These are phyloP conservation scores for Noctilio leporinus DNA, from an alignment of 2,113 vertebrate species.

Conservation along the genomic window DNA sequence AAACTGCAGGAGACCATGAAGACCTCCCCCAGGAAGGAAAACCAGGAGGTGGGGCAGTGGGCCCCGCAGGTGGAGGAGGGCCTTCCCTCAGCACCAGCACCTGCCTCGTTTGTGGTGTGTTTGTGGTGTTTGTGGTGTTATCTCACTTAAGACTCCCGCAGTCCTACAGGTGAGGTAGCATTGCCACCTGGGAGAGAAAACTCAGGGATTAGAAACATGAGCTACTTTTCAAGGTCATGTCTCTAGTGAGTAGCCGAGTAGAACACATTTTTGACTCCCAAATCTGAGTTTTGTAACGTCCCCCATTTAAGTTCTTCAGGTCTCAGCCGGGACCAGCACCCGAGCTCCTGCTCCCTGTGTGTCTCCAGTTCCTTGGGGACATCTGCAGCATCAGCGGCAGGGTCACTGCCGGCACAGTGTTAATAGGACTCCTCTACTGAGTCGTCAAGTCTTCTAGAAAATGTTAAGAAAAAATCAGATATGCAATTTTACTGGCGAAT, in stretches of 20 bases:
- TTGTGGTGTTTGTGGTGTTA: too few relatives aligned
- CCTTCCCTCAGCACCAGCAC: accelerated
- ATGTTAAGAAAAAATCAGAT: neutral
- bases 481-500: neutral
- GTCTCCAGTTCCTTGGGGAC: neutral
- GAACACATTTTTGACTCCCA: neutral
- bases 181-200: neutral
- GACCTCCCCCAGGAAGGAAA: too few relatives aligned
- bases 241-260: neutral
- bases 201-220: neutral
- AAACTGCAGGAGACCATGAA: neutral
- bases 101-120: accelerated
- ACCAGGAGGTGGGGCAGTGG: too few relatives aligned
- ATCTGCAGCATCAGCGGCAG: accelerated
- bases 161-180: neutral
- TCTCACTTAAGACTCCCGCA: neutral
- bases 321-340: neutral
- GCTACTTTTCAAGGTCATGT: neutral
- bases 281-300: neutral
- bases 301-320: neutral
- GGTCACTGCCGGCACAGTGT: neutral
- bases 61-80: accelerated
- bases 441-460: neutral
- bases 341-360: accelerated
- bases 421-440: neutral